Evolutionary conservation across 2,888 invertebrate genomes (phyloP).

Genomic region (Phorcus lineatus): DNA sequence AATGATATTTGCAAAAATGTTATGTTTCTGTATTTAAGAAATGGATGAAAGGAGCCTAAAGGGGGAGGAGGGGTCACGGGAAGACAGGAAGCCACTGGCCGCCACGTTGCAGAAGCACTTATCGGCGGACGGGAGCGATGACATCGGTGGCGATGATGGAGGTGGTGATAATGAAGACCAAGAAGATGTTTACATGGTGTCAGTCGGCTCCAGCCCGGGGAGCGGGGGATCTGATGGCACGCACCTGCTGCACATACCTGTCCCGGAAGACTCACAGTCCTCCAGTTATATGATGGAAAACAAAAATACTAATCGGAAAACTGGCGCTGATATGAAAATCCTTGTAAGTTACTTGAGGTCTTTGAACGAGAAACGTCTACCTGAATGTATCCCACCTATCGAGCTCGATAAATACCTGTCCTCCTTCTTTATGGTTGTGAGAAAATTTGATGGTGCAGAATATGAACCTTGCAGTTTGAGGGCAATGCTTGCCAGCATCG

Average conservation of each 20-base stretch:
- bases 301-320: slow-evolving; percentile 67
- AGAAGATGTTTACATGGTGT: slow-evolving; percentile 1
- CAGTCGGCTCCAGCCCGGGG: neutral
- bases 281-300: slow-evolving; percentile 47
- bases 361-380: slow-evolving; percentile 57
- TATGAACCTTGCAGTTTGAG: slow-evolving; percentile 66
- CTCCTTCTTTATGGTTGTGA: slow-evolving; percentile 62
- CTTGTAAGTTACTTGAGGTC: slow-evolving; percentile 60
- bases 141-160: neutral
- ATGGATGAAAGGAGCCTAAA: neutral
- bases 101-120: slow-evolving; percentile 2
- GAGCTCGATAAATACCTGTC: slow-evolving; percentile 64
- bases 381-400: slow-evolving; percentile 57
- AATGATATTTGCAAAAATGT: neutral
- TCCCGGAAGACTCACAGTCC: neutral
- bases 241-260: neutral
- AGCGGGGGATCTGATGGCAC: neutral
- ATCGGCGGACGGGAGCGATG: neutral
- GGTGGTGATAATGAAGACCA: neutral
- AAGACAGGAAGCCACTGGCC: neutral
- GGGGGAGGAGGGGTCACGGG: neutral
- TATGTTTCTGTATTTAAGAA: slow-evolving; percentile 19
- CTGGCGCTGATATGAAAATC: slow-evolving; percentile 67
- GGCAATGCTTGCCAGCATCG: slow-evolving; percentile 68
- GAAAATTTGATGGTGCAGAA: slow-evolving; percentile 66